Conservation (phyloP, 1,140 invertebrate genomes). For the Lordiphosa mommai region DNA sequence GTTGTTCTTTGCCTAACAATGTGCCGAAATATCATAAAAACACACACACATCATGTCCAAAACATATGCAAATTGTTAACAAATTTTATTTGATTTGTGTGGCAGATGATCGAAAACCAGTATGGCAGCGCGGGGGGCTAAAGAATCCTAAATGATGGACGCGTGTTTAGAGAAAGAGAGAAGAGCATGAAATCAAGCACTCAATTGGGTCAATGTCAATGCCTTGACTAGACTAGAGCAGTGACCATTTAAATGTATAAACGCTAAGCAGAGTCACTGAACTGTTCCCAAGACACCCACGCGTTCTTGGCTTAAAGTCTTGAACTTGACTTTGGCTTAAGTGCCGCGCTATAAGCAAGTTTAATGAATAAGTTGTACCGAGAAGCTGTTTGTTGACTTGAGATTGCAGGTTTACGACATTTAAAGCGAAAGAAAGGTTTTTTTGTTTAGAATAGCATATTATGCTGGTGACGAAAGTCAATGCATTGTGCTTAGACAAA, state of each 20-base stretch:
- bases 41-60: constrained; percentile 30
- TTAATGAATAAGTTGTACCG: not conserved
- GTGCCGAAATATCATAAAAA: constrained; percentile 38
- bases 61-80: constrained; percentile 40
- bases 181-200: not conserved
- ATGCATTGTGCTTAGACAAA: no score
- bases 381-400: not conserved
- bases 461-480: no score
- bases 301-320: constrained; percentile 1
- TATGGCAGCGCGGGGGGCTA: constrained; percentile 1
- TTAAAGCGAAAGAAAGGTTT: no score
- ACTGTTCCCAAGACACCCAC: constrained; percentile 3
- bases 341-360: not conserved
- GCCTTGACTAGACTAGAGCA: not conserved
- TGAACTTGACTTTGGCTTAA: constrained; percentile 6
- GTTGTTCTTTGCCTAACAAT: constrained; percentile 32
- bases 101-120: constrained; percentile 27
- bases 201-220: constrained; percentile 15
- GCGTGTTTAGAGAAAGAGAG: not conserved
- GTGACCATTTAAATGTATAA: not conserved
- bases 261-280: not conserved
- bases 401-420: not conserved
- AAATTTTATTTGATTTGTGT: constrained; percentile 34
- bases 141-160: constrained; percentile 2
- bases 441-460: no score